Evolutionary conservation across 2,888 invertebrate species (phyloP).

Genomic region (Hanleya hanleyi): DNA sequence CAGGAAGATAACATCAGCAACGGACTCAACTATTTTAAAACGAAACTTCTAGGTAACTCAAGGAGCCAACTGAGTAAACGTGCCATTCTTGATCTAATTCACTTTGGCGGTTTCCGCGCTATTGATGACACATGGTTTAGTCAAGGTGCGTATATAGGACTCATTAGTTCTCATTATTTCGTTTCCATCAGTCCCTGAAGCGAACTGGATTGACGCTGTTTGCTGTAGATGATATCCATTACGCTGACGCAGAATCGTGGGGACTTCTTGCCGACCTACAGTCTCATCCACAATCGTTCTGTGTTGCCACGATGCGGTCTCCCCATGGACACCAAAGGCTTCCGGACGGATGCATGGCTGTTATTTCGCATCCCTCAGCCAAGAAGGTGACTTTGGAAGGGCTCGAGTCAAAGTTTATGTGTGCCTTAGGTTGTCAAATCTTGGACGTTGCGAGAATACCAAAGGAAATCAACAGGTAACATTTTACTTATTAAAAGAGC

Average conservation of each 20-base stretch:
- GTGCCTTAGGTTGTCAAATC: slow-evolving; percentile 62
- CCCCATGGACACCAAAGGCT: slow-evolving; percentile 36
- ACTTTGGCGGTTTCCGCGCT: no score
- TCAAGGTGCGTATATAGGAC: no score
- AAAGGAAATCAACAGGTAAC: slow-evolving; percentile 52
- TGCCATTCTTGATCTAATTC: no score
- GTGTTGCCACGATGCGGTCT: slow-evolving; percentile 42
- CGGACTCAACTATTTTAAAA: no score
- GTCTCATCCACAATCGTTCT: slow-evolving; percentile 29
- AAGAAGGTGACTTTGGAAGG: slow-evolving; percentile 42
- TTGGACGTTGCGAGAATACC: slow-evolving; percentile 59
- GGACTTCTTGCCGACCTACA: slow-evolving; percentile 63
- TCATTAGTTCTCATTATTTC: no score
- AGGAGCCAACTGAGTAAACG: no score
- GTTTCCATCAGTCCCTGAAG: slow-evolving; percentile 18
- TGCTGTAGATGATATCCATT: slow-evolving; percentile 79
- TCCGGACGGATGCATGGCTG: slow-evolving; percentile 16
- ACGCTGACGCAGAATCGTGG: slow-evolving; percentile 74
- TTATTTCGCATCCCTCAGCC: slow-evolving; percentile 23
- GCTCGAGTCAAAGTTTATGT: slow-evolving; percentile 46
- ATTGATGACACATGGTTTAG: no score
- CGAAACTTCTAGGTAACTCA: no score
- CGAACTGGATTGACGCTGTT: slow-evolving; percentile 59
- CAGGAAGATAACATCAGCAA: no score
- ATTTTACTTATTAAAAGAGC: no score